Evolutionary conservation across 2,888 invertebrate genomes (phyloP).

Genomic region (Drosophila conformis): DNA sequence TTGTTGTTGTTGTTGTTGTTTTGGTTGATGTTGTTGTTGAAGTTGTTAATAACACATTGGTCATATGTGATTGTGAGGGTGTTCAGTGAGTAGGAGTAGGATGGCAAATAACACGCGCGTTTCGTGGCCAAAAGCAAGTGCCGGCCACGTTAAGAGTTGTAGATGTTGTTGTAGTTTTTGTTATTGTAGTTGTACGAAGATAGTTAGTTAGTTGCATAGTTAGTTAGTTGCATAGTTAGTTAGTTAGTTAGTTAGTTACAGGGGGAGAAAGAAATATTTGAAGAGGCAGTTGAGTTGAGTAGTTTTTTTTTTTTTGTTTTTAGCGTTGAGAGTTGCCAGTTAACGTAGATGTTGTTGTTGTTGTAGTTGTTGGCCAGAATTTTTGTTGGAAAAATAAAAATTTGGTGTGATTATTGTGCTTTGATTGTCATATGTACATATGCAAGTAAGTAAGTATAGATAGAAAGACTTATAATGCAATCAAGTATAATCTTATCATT

Average conservation of each 20-base stretch:
- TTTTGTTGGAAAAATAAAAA: constrained; percentile 69
- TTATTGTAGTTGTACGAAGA: constrained; percentile 38
- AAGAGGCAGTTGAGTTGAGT: constrained; percentile 72
- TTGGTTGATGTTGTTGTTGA: constrained; percentile 17
- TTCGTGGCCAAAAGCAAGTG: constrained; percentile 17
- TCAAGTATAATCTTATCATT: constrained; percentile 24
- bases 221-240: constrained; percentile 44
- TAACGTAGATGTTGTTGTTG: constrained; percentile 46
- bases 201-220: constrained; percentile 48
- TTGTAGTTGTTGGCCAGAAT: constrained; percentile 58
- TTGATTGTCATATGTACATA: constrained; percentile 38
- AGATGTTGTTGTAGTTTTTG: constrained; percentile 18
- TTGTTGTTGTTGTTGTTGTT: constrained; percentile 8
- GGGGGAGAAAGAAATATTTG: constrained; percentile 64
- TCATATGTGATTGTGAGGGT: constrained; percentile 15
- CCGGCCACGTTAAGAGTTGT: constrained; percentile 25
- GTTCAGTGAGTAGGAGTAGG: constrained; percentile 30
- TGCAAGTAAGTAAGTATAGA: constrained; percentile 21
- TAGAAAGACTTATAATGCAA: constrained; percentile 34
- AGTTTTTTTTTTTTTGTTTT: constrained; percentile 35
- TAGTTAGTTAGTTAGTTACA: constrained; percentile 53
- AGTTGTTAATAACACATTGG: constrained; percentile 25
- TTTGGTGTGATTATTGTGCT: constrained; percentile 71
- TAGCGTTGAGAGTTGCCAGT: constrained; percentile 63
- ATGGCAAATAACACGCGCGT: constrained; percentile 48